Conservation (phyloP, 2,113 vertebrate genomes). For the Tenrec ecaudatus region DNA sequence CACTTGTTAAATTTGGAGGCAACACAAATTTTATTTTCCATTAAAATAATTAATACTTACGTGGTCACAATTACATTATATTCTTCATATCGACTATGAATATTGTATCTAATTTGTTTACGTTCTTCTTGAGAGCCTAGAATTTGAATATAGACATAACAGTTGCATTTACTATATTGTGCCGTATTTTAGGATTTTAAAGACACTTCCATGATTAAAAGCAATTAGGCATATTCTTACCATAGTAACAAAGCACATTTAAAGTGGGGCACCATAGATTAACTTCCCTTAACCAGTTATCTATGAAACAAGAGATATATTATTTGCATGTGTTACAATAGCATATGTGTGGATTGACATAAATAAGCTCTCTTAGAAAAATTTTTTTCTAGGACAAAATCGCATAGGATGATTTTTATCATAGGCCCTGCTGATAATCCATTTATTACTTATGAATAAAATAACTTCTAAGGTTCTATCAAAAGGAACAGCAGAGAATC, state of each 20-base stretch:
- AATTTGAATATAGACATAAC: constrained; percentile 43
- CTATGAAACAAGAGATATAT: constrained; percentile 84
- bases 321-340: constrained; percentile 5
- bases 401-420: not conserved
- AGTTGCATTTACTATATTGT: not conserved
- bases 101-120: constrained; percentile 92
- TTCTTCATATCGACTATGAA: constrained; percentile 89
- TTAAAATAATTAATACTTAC: constrained; percentile 88
- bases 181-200: constrained; percentile 24
- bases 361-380: constrained; percentile 21
- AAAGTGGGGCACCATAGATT: constrained; percentile 95
- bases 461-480: constrained; percentile 8
- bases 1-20: no score
- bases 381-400: constrained; percentile 36
- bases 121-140: constrained; percentile 95
- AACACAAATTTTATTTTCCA: not conserved
- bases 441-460: constrained; percentile 22
- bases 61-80: constrained; percentile 96
- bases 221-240: constrained; percentile 85
- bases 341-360: not conserved
- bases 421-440: not conserved
- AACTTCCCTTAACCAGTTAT: constrained; percentile 98
- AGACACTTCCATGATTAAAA: constrained; percentile 40
- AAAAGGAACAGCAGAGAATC: not conserved
- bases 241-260: constrained; percentile 94